A percentile compares a stretch with the other conserved stretches of the same genome.
phyloP scores from a whole-genome alignment of 2,888 invertebrate species.

The Pogonocherus hispidulus region DNA sequence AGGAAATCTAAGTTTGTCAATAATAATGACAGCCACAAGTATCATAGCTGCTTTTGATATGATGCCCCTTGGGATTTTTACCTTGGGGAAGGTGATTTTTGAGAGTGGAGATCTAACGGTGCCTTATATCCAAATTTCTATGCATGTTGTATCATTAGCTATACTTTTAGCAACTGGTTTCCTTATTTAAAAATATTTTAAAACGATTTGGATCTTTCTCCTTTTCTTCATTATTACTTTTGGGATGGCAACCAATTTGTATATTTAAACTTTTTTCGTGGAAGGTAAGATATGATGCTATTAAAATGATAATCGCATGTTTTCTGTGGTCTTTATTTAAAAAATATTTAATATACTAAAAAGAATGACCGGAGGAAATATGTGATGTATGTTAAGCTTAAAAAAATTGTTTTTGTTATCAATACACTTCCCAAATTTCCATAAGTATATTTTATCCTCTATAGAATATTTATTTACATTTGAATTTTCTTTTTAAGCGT shows the following conservation, averaged over 20 bases:
- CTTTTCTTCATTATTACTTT: conserved; percentile 87
- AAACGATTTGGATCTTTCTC: conserved; percentile 78
- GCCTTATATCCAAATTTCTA: conserved; percentile 83
- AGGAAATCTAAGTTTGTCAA: conserved; percentile 92
- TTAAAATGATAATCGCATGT: too few species aligned
- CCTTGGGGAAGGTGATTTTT: conserved; percentile 83
- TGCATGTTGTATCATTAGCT: conserved; percentile 80
- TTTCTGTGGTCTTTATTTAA: too few species aligned
- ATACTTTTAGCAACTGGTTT: conserved; percentile 82
- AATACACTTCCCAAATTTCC: too few species aligned
- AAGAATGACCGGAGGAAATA: too few species aligned
- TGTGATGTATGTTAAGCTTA: too few species aligned
- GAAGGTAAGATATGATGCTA: conserved; percentile 84
- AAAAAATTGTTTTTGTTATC: too few species aligned
- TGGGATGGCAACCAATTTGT: conserved; percentile 88
- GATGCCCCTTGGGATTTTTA: conserved; percentile 92
- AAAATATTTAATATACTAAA: too few species aligned
- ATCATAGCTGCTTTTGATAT: conserved; percentile 90
- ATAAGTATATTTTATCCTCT: too few species aligned
- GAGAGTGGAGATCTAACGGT: conserved; percentile 78
- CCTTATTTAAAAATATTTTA: conserved; percentile 77
- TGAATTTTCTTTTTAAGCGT: too few species aligned
- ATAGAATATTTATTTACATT: too few species aligned
- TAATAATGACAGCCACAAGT: conserved; percentile 92
- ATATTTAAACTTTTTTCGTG: conserved; percentile 90